Conservation (phyloP, 2,888 invertebrate species). For the Trichogramma dendrolimi region DNA sequence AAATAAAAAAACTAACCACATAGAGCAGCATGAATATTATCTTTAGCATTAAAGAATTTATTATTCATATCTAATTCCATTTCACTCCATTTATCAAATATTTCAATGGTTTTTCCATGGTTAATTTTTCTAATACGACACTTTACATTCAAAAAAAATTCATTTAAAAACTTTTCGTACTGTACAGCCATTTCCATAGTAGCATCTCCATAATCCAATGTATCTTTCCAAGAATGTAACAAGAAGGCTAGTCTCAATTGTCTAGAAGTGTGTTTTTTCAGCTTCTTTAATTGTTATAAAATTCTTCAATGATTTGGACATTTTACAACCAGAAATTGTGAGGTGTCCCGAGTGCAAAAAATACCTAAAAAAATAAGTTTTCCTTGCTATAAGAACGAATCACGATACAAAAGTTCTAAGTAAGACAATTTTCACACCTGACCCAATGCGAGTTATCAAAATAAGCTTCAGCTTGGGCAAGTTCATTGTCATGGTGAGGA, state of each 20-base stretch:
- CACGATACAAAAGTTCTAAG: too few species aligned
- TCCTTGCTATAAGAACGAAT: too few species aligned
- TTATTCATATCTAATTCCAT: conserved; percentile 67
- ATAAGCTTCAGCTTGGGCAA: conserved; percentile 96
- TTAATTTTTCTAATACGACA: conserved; percentile 59
- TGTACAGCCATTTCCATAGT: conserved; percentile 94
- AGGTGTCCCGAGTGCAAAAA: conserved; percentile 97
- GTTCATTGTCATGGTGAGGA: conserved; percentile 98
- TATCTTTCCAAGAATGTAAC: conserved; percentile 96
- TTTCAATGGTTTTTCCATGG: conserved; percentile 55
- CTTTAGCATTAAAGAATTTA: conserved; percentile 63
- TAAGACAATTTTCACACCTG: conserved; percentile 48
- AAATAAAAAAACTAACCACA: conserved; percentile 64
- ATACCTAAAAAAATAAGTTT: conserved; percentile 54
- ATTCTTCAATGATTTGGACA: conserved; percentile 98
- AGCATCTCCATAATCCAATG: conserved; percentile 90
- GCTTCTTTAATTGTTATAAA: conserved; percentile 92
- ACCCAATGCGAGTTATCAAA: conserved; percentile 91
- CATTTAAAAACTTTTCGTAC: conserved; percentile 87
- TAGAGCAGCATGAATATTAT: conserved; percentile 71
- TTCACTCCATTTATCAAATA: conserved; percentile 69
- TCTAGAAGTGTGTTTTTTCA: conserved; percentile 76
- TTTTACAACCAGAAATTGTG: conserved; percentile 96
- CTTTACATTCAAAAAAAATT: conserved; percentile 92
- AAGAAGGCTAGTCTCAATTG: conserved; percentile 91